Evolutionary conservation across 2,888 invertebrate species (phyloP), one percentile per base, ranked within the genome.

Genomic region (Andrena hattorfiana): DNA sequence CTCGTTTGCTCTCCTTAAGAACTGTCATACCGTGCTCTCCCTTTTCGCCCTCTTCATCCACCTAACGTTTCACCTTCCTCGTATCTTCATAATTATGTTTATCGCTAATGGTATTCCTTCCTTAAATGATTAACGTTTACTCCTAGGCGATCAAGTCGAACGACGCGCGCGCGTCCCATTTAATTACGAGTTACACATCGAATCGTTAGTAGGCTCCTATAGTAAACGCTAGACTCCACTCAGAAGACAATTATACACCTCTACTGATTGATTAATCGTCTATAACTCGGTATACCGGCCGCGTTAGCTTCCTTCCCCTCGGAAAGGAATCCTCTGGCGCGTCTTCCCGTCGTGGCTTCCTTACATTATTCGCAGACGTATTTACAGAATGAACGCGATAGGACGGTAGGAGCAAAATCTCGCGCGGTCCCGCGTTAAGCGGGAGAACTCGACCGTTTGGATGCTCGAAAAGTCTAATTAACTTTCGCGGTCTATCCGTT

Each of bases 21-120:
- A 92, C 93, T 91, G 88, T 90, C 89, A 92, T 93, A 93, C 92
- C 93, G 91, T 93, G 92, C 93, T 91, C 92, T 87, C 86, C 83
- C 84, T 73, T 77, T 77, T 74, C 67, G 66, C 32, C 54, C 49
- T 35, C 48, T 64, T n/a, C 69, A 16, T 60, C 60, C 59, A 1
- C 51, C 73, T 66, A 64, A 59, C 32, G 23, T 16, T 42, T 56
- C 23, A 59, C 48, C 26, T 42, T 62, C 26, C 16, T 64, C 51
- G 66, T 56, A 26, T 5, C 62, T 26, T 49, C 69, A 30, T 32
- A 16, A 71, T 60, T 49, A 64, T 76, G 13, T 42, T 42, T 73
- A 82, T 62, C 72, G 60, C 68, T 79, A 84, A 76, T 48, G 54
- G 66, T 82, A 77, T 32, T 67, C 60, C 54, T 60, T 30, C 49